Base-by-base conservation (phyloP, 2,113 vertebrate genomes). In the Acrocephalus arundinaceus region DNA sequence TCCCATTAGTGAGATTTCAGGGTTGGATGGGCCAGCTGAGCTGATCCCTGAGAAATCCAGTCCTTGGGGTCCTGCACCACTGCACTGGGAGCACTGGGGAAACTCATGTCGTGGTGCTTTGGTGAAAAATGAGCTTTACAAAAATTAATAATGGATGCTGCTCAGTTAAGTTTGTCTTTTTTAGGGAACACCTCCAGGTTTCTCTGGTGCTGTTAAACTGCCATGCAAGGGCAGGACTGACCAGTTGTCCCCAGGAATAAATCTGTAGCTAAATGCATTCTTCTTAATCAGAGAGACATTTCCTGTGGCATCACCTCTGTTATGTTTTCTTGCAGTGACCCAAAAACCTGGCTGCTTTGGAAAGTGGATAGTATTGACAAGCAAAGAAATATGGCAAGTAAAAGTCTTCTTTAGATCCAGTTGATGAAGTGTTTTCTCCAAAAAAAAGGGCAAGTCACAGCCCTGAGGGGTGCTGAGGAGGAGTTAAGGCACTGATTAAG, bases 341-440 rank as follows among this genome's bases (percentile, higher is more conserved):
- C 80, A 68, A 93, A 97, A 85, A 49, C 85, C 87, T 88, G 89
- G 59, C 89, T 95, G 95, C 93, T 96, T 96, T 96, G 94, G 92
- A 92, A 96, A 94, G 43, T 73, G 73, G 86, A 87, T 89, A 94
- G 91, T 93, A 70, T 93, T 96, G 94, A 73, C 94, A 95, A 95
- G 85, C 84, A 93, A 68, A 93, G 84, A 93, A 79, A 88, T 95
- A 88, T 90, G 95, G 87, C 95, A 93, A 95, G 91, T 94, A 89
- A 87, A 92, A 62, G 24, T 93, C 74, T 92, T 81, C 88, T 84
- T 90, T 79, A 94, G 94, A 93, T 72, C 52, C 37, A 79, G 79
- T 94, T 71, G 87, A 23, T 77, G 45, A 22, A 88, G 80, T 54
- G 52, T 93, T 79, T 91, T 76, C 65, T 86, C 51, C 35, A 54